A percentile compares a stretch with the other conserved stretches of the same genome.
Evolutionary conservation across 2,113 vertebrate genomes (phyloP).

Genomic region (Boulengeromyrus knoepffleri): DNA sequence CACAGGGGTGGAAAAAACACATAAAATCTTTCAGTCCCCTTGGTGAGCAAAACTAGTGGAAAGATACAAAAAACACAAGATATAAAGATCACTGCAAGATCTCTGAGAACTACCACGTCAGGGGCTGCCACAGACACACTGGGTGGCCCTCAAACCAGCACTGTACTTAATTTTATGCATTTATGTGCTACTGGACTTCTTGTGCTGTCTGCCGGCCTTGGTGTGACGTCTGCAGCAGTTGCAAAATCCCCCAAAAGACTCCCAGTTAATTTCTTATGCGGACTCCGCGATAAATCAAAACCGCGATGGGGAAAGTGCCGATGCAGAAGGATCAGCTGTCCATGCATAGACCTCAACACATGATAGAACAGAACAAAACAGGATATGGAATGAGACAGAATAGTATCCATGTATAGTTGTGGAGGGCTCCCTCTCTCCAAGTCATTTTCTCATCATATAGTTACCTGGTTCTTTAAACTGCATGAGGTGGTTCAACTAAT

Average conservation of each 20-base stretch:
- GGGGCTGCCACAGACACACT: not conserved
- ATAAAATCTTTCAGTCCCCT: not conserved
- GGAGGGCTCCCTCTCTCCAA: not conserved
- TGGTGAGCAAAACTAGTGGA: not conserved
- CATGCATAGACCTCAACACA: not conserved
- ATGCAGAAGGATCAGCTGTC: not conserved
- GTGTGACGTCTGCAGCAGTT: no score
- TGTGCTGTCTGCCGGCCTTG: no score
- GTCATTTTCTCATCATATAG: not conserved
- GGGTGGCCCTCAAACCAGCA: not conserved
- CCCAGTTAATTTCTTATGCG: not conserved
- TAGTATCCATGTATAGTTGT: not conserved
- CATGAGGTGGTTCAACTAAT: not conserved
- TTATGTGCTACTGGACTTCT: not conserved
- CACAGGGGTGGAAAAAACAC: not conserved
- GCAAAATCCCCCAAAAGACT: no score
- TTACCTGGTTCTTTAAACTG: not conserved
- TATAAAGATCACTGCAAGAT: not conserved
- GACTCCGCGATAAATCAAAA: not conserved
- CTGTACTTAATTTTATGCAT: not conserved
- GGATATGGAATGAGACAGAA: not conserved
- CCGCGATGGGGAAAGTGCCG: not conserved
- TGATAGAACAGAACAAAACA: not conserved
- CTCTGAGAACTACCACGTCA: not conserved
- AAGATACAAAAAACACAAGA: not conserved